Evolutionary conservation across 2,888 invertebrate species (phyloP).

Genomic region (Carterocephalus palaemon): DNA sequence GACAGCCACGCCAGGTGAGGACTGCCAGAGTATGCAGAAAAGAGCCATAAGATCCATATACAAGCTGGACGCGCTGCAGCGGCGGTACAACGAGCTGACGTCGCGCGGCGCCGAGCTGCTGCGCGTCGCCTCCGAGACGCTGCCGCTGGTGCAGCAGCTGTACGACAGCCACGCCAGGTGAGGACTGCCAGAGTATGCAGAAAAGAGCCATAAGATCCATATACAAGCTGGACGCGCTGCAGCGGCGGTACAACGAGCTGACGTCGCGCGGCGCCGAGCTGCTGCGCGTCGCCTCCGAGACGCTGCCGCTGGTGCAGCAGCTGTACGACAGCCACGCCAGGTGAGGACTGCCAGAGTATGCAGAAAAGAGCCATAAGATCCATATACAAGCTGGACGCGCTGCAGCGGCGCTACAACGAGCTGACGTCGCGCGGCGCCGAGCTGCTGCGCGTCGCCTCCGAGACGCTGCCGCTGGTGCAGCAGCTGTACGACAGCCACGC

Average conservation of each 20-base stretch:
- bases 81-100: slow-evolving; percentile 92
- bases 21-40: slow-evolving; percentile 13
- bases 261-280: slow-evolving; percentile 88
- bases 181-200: slow-evolving; percentile 32
- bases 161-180: slow-evolving; percentile 91
- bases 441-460: too few relatives aligned
- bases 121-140: slow-evolving; percentile 90
- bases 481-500: too few relatives aligned
- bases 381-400: too few relatives aligned
- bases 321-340: too few relatives aligned
- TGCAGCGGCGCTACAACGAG: slow-evolving; percentile 93
- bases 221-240: too few relatives aligned
- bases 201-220: too few relatives aligned
- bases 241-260: slow-evolving; percentile 91
- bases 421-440: slow-evolving; percentile 88
- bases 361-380: too few relatives aligned
- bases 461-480: too few relatives aligned
- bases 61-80: slow-evolving; percentile 92
- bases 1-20: slow-evolving; percentile 88
- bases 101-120: slow-evolving; percentile 89
- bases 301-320: too few relatives aligned
- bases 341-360: too few relatives aligned
- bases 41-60: too few relatives aligned
- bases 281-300: too few relatives aligned
- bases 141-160: slow-evolving; percentile 96